These are phyloP conservation scores for Alectoris magna DNA, from an alignment of 2,797 vertebrate genomes.

Conservation along the genomic window DNA sequence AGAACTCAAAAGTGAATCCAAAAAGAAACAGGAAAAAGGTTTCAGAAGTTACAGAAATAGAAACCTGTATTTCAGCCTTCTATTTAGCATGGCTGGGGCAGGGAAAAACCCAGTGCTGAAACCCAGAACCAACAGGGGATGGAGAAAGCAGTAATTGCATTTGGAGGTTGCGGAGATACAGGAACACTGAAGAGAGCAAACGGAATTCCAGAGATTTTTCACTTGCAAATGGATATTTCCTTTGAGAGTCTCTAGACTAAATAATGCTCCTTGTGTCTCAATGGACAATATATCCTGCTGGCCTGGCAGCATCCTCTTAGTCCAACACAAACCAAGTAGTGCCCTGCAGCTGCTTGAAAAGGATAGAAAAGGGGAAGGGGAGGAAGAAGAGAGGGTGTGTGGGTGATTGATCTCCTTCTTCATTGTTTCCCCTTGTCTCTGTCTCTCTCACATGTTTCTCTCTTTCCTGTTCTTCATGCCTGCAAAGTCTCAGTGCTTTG, in stretches of 20 bases:
- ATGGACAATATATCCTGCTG: slow-evolving; percentile 47
- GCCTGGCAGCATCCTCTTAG: neutral
- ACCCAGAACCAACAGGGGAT: neutral
- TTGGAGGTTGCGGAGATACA: slow-evolving; percentile 13
- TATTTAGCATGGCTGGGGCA: neutral
- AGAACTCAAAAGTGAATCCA: neutral
- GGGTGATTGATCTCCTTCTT: neutral
- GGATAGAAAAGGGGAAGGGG: neutral
- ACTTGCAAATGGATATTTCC: slow-evolving; percentile 79
- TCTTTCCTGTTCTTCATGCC: neutral
- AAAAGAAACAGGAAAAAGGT: neutral
- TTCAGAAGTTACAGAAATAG: neutral
- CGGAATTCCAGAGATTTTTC: slow-evolving; percentile 81
- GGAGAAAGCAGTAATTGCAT: slow-evolving; percentile 30
- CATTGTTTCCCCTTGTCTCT: neutral
- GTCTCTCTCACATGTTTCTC: neutral
- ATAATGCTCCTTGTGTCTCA: slow-evolving; percentile 73
- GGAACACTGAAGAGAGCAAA: slow-evolving; percentile 53
- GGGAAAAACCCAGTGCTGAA: neutral
- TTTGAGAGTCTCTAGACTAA: slow-evolving; percentile 80
- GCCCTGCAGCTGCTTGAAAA: neutral
- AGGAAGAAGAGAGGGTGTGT: neutral
- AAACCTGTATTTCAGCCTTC: neutral
- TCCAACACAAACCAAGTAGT: neutral
- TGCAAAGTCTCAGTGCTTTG: neutral